Evolutionary conservation across 92 coral and sea anemone species (phyloP).

Genomic region (Meandrina meandrites): DNA sequence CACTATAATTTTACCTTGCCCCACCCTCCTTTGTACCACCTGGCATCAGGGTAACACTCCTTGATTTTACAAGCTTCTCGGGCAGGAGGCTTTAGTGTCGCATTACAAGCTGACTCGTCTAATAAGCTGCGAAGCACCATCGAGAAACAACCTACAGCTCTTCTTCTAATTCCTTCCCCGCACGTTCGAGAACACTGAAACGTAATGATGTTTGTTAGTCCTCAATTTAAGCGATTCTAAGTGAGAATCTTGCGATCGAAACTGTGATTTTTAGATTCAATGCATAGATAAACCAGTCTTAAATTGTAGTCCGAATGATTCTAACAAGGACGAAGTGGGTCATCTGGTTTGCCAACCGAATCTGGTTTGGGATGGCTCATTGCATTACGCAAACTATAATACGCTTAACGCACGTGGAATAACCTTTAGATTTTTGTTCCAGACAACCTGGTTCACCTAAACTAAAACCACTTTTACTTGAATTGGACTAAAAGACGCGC

Average conservation of each 20-base stretch:
- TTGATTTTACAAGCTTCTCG: conserved; percentile 53
- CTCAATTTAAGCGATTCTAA: background rate
- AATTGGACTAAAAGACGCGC: background rate
- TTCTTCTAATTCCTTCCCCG: conserved; percentile 69
- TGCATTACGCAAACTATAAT: background rate
- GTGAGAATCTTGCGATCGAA: background rate
- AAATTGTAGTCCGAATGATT: background rate
- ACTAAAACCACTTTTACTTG: background rate
- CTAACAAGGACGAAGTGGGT: background rate
- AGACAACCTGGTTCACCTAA: background rate
- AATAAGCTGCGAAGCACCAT: conserved; percentile 9
- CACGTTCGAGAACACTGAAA: conserved; percentile 93
- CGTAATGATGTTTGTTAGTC: background rate
- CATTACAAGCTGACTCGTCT: conserved; percentile 47
- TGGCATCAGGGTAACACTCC: conserved; percentile 59
- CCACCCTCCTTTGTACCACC: conserved; percentile 87
- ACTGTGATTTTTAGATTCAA: background rate
- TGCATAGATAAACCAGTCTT: background rate
- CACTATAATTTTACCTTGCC: conserved; percentile 58
- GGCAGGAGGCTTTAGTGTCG: conserved; percentile 45
- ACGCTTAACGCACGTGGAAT: no score
- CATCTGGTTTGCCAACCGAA: background rate
- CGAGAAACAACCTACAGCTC: conserved; percentile 78
- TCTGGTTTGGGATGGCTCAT: background rate
- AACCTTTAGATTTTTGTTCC: background rate